These are phyloP conservation scores for Astreopora myriophthalma DNA, from an alignment of 64 coral and sea anemone species.

Conservation along the genomic window DNA sequence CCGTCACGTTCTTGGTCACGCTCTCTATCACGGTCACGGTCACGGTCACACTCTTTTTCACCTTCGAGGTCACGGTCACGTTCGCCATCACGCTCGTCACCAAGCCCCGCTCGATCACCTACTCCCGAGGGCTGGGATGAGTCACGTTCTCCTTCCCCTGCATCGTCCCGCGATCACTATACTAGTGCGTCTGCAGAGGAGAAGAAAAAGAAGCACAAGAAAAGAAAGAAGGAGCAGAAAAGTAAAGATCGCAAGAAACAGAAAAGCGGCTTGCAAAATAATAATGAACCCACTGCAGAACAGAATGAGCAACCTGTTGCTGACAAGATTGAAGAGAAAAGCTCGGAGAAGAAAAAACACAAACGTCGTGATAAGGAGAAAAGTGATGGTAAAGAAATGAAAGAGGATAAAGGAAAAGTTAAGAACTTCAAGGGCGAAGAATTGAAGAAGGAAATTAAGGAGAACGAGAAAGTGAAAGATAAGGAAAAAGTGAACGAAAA, in stretches of 20 bases:
- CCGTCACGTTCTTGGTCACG: slow-evolving; percentile 22
- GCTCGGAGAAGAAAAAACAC: not conserved
- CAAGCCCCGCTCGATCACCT: slow-evolving; percentile 46
- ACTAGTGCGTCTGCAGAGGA: not conserved
- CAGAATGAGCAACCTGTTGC: not conserved
- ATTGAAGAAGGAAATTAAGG: not conserved
- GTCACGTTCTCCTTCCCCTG: slow-evolving; percentile 61
- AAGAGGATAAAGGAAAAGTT: not conserved
- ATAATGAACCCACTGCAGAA: not conserved
- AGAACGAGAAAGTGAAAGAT: not conserved
- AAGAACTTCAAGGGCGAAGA: not conserved
- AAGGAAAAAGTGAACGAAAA: not conserved
- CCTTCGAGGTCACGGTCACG: slow-evolving; percentile 49
- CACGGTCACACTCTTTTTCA: slow-evolving; percentile 29
- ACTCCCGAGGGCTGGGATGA: slow-evolving; percentile 74
- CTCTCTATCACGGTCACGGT: slow-evolving; percentile 49
- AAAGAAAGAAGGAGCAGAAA: slow-evolving; percentile 68
- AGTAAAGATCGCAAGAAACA: slow-evolving; percentile 58
- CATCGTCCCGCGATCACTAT: not conserved
- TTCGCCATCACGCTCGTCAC: slow-evolving; percentile 47
- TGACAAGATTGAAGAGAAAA: slow-evolving; percentile 6
- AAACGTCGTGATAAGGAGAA: not conserved
- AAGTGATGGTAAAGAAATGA: not conserved
- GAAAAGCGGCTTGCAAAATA: not conserved
- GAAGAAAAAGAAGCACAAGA: slow-evolving; percentile 49